phyloP scores from a whole-genome alignment of 2,888 invertebrate genomes.

The Rotaria magnacalcarata region DNA sequence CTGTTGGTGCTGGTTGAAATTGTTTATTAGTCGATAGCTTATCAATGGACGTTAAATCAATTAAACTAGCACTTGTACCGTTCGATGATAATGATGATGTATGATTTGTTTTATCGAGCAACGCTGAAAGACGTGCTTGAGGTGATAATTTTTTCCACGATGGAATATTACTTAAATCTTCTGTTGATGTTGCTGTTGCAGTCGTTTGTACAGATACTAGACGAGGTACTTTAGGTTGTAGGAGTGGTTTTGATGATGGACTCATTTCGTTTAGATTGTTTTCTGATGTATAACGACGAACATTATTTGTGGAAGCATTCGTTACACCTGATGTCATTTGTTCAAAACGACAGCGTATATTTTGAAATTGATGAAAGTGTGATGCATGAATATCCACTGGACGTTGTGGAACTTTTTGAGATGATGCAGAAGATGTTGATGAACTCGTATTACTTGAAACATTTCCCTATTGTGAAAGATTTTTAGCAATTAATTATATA shows the following conservation, averaged over 20 bases:
- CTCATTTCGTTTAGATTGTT: background rate
- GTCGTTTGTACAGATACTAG: background rate
- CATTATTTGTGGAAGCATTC: background rate
- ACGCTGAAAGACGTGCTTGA: constrained; percentile 15
- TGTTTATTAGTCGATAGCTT: background rate
- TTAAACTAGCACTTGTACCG: background rate
- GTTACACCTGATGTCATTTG: background rate
- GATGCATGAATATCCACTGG: background rate
- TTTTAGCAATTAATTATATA: too few species aligned
- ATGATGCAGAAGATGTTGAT: background rate
- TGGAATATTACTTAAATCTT: background rate
- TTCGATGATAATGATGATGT: background rate
- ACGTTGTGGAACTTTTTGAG: background rate
- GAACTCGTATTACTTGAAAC: background rate
- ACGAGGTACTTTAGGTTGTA: background rate
- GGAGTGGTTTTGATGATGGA: background rate
- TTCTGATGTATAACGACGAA: constrained; percentile 35
- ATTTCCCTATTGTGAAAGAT: background rate
- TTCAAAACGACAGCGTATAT: constrained; percentile 16
- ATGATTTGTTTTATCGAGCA: constrained; percentile 24
- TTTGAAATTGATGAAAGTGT: constrained; percentile 23
- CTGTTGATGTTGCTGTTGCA: background rate
- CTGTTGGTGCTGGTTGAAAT: background rate
- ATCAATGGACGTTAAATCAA: constrained; percentile 31
- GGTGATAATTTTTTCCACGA: constrained; percentile 30